Conservation (phyloP, 2,113 vertebrate species). For the Ovis canadensis region DNA sequence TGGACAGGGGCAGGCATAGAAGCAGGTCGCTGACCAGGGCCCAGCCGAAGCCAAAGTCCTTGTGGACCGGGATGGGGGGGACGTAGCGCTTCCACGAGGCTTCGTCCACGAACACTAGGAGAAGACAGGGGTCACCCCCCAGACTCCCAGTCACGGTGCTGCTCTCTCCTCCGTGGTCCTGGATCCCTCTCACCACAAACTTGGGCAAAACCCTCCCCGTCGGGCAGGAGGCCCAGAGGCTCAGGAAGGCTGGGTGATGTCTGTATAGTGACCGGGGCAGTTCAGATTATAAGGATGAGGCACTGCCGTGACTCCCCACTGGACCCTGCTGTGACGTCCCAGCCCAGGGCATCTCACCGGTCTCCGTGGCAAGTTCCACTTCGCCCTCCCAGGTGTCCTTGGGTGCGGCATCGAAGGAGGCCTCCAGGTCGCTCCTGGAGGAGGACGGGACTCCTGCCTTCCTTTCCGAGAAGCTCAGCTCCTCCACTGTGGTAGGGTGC, state of each 20-base stretch:
- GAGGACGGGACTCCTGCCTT: background rate
- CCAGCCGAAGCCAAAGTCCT: constrained; percentile 89
- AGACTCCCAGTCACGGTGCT: background rate
- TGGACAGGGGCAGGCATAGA: constrained; percentile 92
- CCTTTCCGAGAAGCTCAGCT: constrained; percentile 33
- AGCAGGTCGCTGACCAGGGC: constrained; percentile 91
- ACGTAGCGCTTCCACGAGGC: constrained; percentile 87
- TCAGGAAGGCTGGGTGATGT: background rate
- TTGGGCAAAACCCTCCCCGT: background rate
- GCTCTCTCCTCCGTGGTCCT: background rate
- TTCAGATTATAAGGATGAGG: background rate
- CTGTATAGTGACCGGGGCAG: background rate
- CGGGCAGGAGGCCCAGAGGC: background rate
- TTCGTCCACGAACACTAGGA: constrained; percentile 87
- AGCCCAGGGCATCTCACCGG: constrained; percentile 61
- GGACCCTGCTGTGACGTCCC: accelerated
- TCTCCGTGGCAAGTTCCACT: constrained; percentile 67
- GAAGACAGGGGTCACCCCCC: background rate
- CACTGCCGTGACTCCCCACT: accelerated
- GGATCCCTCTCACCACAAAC: background rate
- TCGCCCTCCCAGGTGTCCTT: constrained; percentile 64
- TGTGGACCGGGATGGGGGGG: constrained; percentile 87
- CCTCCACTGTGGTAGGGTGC: constrained; percentile 77
- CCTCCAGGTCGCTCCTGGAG: constrained; percentile 31
- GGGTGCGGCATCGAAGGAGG: background rate